Base-by-base conservation (phyloP, 2,888 invertebrate genomes). In the Drosophila pseudotakahashii region DNA sequence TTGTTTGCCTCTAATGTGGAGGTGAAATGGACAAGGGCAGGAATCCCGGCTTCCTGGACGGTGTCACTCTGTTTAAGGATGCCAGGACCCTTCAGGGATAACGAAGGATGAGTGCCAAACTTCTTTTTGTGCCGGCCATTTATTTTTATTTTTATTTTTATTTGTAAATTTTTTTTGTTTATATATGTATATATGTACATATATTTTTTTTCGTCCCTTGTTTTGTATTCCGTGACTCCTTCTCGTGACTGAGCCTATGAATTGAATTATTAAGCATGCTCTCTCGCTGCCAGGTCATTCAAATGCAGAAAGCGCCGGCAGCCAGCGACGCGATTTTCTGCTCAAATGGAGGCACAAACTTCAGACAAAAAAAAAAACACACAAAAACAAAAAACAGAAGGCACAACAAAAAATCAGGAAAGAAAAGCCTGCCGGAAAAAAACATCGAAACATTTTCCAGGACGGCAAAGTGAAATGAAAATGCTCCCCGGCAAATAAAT, bases 261-360 rank as follows among this genome's bases (percentile, higher is more conserved):
- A 87, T 89, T 85, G 85, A 85, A 85, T 89, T 89, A 85, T 88
- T 85, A 89, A 85, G 81, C 81, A 86, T 81, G 76, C 53, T 61
- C 59, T 48, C 54, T 62, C 45, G 58, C 51, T 58, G 51, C 45
- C 52, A 85, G 82, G 88, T 85, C 82, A 82, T 82, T 88, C 88
- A 83, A 82, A 82, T 82, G 82, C 82, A 71, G 51, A 55, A 71
- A 55, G 66, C 53, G 51, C 41, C 52, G n/a, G 68, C 60, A 84
- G 69, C 71, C 44, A 62, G 52, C 59, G 39, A 52, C 51, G 67
- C 59, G 51, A 66, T 66, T 66, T 73, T 64, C 52, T 53, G 63
- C 54, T 55, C 54, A 68, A 58, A 61, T 68, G 69, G 55, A 47
- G 16, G 51, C 53, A 66, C 34, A 51, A 54, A 63, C 71, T 70